Percentiles rank a stretch among this genome's conserved stretches.
phyloP scores from a whole-genome alignment of 1,140 invertebrate genomes.

The Conopomorpha cramerella region DNA sequence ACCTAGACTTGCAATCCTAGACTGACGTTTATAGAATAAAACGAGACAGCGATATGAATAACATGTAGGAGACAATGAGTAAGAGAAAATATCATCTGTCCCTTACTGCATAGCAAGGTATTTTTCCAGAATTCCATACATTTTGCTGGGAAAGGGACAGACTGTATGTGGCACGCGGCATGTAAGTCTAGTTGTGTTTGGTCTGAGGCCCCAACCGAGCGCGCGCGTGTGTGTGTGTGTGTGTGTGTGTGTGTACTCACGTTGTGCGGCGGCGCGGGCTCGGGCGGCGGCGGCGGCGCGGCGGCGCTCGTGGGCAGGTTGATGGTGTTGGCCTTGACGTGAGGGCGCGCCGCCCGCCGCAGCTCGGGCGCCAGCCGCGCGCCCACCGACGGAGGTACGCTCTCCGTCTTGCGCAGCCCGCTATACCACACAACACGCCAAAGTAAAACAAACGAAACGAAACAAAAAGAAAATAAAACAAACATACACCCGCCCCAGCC shows the following conservation, averaged over 20 bases:
- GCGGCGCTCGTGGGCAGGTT: conserved; percentile 54
- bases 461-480: conserved; percentile 27
- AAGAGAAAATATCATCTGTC: no score
- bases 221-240: no score
- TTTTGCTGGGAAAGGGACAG: no score
- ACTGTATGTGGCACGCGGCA: no score
- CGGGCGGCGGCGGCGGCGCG: conserved; percentile 19
- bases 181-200: no score
- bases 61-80: no score
- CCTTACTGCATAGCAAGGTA: no score
- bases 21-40: no score
- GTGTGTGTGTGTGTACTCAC: conserved; percentile 27
- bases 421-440: conserved; percentile 32
- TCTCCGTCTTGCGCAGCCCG: conserved; percentile 42
- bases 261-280: conserved; percentile 33
- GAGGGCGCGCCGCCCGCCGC: conserved; percentile 50
- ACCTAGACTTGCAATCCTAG: no score
- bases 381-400: conserved; percentile 41
- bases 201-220: no score
- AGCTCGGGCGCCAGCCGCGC: conserved; percentile 35
- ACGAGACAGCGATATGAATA: no score
- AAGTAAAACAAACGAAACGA: conserved; percentile 32
- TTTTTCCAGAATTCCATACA: no score
- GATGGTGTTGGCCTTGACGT: conserved; percentile 67
- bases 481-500: conserved; percentile 8